Evolutionary conservation across 2,888 invertebrate genomes (phyloP).

Genomic region (Cryptocheilus praepositus): DNA sequence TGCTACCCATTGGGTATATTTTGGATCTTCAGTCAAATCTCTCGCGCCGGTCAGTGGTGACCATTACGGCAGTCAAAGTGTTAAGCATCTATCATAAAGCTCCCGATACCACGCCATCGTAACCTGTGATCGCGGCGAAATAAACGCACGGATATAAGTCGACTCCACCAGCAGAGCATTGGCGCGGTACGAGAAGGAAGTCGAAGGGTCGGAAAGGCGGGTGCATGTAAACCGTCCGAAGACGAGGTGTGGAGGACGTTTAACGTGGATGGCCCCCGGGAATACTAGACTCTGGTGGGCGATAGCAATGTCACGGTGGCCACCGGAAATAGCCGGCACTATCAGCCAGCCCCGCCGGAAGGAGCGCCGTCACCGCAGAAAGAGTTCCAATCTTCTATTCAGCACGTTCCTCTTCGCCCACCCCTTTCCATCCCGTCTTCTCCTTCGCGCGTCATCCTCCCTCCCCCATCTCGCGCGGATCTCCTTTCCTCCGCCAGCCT

Average conservation of each 20-base stretch:
- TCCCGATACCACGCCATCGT: no score
- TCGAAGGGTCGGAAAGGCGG: conserved; percentile 13
- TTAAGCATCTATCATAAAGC: no score
- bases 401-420: conserved; percentile 52
- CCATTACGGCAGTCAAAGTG: no score
- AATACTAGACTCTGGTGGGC: conserved; percentile 45
- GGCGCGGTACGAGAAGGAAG: conserved; percentile 5
- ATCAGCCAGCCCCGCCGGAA: conserved; percentile 72
- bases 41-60: no score
- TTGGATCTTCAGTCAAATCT: no score
- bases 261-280: conserved; percentile 38
- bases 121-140: no score
- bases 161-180: no score
- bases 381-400: conserved; percentile 75
- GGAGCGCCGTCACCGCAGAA: conserved; percentile 71
- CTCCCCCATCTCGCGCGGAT: neutral
- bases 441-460: neutral
- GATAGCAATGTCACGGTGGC: conserved; percentile 72
- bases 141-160: no score
- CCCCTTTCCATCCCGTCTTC: conserved; percentile 1
- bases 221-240: conserved; percentile 13
- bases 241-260: conserved; percentile 39
- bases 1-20: no score
- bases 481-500: conserved; percentile 13
- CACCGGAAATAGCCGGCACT: conserved; percentile 74